Evolutionary conservation across 2,888 invertebrate genomes (phyloP).

Genomic region (Leuctra nigra): DNA sequence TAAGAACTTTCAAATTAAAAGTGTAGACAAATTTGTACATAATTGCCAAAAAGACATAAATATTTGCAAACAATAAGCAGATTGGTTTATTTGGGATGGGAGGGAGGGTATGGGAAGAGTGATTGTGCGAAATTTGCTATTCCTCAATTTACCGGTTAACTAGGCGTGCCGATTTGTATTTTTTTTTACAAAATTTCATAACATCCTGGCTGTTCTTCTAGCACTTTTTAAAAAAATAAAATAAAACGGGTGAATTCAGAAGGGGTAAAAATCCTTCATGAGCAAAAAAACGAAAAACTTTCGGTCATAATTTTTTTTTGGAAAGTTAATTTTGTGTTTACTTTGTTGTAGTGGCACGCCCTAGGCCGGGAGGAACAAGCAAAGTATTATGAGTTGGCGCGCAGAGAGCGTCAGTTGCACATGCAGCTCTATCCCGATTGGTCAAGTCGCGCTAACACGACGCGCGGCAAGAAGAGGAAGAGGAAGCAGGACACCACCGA

Average conservation of each 20-base stretch:
- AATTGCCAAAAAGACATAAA: too few species aligned
- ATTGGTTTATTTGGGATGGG: neutral
- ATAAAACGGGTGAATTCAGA: neutral
- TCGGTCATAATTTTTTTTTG: constrained; percentile 29
- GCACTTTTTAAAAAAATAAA: constrained; percentile 42
- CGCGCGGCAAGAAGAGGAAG: constrained; percentile 99
- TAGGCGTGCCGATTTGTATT: constrained; percentile 14
- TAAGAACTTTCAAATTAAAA: too few species aligned
- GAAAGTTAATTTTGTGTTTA: constrained; percentile 41
- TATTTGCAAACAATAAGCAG: too few species aligned
- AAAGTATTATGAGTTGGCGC: constrained; percentile 99
- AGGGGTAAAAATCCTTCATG: constrained; percentile 30
- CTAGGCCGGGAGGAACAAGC: constrained; percentile 98
- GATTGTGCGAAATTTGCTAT: neutral
- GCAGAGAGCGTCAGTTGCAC: constrained; percentile 97
- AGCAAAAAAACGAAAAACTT: too few species aligned
- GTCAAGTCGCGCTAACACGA: constrained; percentile 99
- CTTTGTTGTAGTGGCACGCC: constrained; percentile 88
- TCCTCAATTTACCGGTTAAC: constrained; percentile 9
- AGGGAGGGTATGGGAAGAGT: neutral
- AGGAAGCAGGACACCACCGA: constrained; percentile 96
- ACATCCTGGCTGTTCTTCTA: constrained; percentile 58
- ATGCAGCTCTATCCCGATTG: constrained; percentile 99
- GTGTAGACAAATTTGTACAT: too few species aligned
- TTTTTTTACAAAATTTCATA: neutral